Evolutionary conservation across 1,140 invertebrate genomes (phyloP).

Genomic region (Cyclargus thomasi): DNA sequence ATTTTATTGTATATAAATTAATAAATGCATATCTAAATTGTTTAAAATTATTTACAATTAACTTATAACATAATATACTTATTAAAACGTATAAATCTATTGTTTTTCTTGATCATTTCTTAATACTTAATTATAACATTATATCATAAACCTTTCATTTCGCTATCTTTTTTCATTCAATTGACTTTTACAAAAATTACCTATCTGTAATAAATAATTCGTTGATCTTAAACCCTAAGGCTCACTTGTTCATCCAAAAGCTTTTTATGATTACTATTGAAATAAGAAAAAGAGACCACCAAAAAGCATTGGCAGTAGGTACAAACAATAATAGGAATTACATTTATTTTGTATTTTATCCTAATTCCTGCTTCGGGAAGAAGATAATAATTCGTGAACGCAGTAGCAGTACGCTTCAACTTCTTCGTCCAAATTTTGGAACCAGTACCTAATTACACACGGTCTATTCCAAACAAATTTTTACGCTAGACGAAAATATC

Average conservation of each 20-base stretch:
- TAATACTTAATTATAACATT: too few species aligned
- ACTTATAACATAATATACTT: neutral
- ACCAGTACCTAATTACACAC: too few species aligned
- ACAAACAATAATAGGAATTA: too few species aligned
- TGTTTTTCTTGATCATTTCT: too few species aligned
- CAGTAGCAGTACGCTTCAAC: too few species aligned
- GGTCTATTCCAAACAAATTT: too few species aligned
- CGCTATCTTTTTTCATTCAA: neutral
- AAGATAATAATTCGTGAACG: too few species aligned
- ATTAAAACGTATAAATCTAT: neutral
- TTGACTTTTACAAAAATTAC: neutral
- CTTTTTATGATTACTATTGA: neutral
- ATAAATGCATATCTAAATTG: slow-evolving; percentile 12
- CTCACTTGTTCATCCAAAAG: neutral
- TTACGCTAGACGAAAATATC: too few species aligned
- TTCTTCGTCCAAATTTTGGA: too few species aligned
- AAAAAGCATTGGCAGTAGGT: neutral
- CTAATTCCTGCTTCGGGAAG: too few species aligned
- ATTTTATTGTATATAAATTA: neutral
- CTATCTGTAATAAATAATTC: neutral
- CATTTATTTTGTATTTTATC: too few species aligned
- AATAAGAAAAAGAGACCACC: neutral
- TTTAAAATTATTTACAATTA: slow-evolving; percentile 16
- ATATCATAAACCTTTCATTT: neutral
- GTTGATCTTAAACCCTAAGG: neutral